phyloP scores from a whole-genome alignment of 2,113 vertebrate species.

The Cyanoramphus novaezelandiae region DNA sequence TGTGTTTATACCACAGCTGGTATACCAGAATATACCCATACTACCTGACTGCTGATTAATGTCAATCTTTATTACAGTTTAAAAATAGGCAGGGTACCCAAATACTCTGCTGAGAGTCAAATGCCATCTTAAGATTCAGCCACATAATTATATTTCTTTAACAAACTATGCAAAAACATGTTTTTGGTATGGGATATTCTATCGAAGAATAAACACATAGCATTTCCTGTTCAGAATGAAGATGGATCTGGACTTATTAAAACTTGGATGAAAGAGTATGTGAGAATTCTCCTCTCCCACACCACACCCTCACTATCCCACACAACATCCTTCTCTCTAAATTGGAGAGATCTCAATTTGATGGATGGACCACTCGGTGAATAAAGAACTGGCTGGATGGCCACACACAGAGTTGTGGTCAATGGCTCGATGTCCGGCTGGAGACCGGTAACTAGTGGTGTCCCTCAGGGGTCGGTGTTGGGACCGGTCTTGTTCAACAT shows the following conservation, averaged over 20 bases:
- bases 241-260: background rate
- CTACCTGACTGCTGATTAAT: background rate
- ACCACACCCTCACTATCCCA: too few species aligned
- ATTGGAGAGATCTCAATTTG: too few species aligned
- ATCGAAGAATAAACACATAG: background rate
- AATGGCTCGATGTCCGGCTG: too few species aligned
- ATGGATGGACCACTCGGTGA: too few species aligned
- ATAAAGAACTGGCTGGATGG: too few species aligned
- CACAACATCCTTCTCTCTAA: too few species aligned
- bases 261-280: background rate
- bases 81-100: background rate
- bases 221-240: background rate
- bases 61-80: background rate
- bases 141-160: background rate
- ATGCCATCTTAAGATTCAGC: background rate
- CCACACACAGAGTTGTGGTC: too few species aligned
- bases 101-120: background rate
- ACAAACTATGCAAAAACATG: background rate
- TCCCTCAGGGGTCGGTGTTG: too few species aligned
- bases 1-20: background rate
- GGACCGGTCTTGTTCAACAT: too few species aligned
- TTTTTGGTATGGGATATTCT: background rate
- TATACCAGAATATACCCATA: background rate
- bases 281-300: background rate
- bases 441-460: too few species aligned